A percentile compares a stretch with the other conserved stretches of the same genome.
These are phyloP conservation scores for Siniperca obscura DNA, from an alignment of 2,797 vertebrate species.

Conservation along the genomic window DNA sequence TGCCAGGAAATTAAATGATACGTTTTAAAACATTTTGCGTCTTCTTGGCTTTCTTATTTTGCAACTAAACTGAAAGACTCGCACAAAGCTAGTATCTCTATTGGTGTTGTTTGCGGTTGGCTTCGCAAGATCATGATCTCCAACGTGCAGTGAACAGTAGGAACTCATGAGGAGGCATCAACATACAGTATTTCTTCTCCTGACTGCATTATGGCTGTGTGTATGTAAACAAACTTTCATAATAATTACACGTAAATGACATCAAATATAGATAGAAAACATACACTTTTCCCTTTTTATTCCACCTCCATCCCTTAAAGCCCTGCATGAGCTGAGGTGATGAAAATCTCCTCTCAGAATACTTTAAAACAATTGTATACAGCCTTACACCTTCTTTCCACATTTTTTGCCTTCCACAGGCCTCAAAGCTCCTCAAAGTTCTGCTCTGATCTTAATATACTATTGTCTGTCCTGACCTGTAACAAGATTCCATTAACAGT, in stretches of 20 bases:
- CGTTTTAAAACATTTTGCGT: no score
- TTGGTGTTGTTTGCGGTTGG: not conserved
- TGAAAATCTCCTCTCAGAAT: slow-evolving; percentile 23
- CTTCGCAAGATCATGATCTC: not conserved
- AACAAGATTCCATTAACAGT: slow-evolving; percentile 1
- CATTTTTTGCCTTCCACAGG: slow-evolving; percentile 12
- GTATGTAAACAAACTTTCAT: not conserved
- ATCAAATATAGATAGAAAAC: slow-evolving; percentile 16
- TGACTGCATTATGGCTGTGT: not conserved
- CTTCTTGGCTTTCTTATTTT: not conserved
- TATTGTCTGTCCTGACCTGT: slow-evolving; percentile 8
- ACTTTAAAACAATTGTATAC: slow-evolving; percentile 34
- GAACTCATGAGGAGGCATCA: not conserved
- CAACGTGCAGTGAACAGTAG: not conserved
- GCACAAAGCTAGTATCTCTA: not conserved
- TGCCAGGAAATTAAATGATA: no score
- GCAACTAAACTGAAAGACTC: not conserved
- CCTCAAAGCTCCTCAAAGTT: slow-evolving; percentile 14
- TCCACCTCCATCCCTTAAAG: not conserved
- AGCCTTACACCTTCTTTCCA: slow-evolving; percentile 22
- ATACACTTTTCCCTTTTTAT: not conserved
- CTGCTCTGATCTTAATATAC: slow-evolving; percentile 9
- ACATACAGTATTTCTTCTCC: not conserved
- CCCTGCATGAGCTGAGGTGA: slow-evolving; percentile 10
- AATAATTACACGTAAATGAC: not conserved